Conservation (phyloP, 2,113 vertebrate genomes). For the Prochilodus magdalenae region DNA sequence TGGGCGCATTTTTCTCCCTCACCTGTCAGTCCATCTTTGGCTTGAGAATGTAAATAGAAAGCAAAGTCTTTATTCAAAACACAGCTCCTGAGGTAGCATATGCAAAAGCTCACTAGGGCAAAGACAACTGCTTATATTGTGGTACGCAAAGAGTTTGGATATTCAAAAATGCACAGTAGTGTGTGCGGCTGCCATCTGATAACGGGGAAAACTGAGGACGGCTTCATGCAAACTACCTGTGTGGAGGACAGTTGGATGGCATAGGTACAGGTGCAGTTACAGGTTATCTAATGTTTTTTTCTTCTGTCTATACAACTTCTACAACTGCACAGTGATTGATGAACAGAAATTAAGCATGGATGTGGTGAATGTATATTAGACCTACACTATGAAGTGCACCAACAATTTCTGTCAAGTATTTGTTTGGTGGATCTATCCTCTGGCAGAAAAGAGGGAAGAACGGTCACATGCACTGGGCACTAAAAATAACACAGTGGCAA, state of each 20-base stretch:
- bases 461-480: slow-evolving; percentile 33
- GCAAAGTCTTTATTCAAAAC: slow-evolving; percentile 57
- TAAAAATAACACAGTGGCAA: slow-evolving; percentile 36
- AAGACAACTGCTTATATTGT: slow-evolving; percentile 36
- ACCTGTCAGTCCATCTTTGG: slow-evolving; percentile 54
- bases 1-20: slow-evolving; percentile 58
- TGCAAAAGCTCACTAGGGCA: slow-evolving; percentile 62
- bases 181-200: background rate
- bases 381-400: background rate
- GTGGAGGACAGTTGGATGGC: slow-evolving; percentile 14
- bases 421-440: background rate
- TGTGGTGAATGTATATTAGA: background rate
- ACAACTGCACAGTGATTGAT: background rate
- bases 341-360: background rate
- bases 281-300: slow-evolving; percentile 4
- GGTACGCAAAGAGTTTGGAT: slow-evolving; percentile 68
- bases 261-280: background rate
- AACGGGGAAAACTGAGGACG: slow-evolving; percentile 7
- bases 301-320: background rate
- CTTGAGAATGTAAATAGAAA: slow-evolving; percentile 61
- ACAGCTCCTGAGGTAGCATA: slow-evolving; percentile 46
- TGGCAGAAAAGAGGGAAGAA: background rate
- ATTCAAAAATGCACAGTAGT: slow-evolving; percentile 69
- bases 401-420: background rate
- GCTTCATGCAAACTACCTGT: slow-evolving; percentile 46